These are phyloP conservation scores for Bostrychus sinensis DNA, from an alignment of 2,113 vertebrate genomes.

Conservation along the genomic window DNA sequence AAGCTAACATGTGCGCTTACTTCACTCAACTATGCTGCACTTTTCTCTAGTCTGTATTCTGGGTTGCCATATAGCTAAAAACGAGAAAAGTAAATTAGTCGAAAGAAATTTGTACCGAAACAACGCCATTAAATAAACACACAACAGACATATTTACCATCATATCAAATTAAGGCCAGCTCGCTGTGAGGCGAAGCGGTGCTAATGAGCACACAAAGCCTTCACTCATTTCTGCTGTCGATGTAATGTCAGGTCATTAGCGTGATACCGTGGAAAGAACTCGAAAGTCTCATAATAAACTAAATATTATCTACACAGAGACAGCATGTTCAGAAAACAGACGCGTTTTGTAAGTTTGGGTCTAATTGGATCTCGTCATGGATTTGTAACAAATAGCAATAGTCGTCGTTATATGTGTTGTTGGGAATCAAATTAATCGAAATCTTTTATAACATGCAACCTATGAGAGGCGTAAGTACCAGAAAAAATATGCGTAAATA, in stretches of 20 bases:
- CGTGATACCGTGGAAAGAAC: background rate
- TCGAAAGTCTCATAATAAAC: background rate
- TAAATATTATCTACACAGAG: background rate
- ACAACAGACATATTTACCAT: constrained; percentile 25
- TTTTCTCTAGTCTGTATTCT: too few species aligned
- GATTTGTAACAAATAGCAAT: too few species aligned
- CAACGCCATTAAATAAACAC: background rate
- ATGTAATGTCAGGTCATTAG: constrained; percentile 15
- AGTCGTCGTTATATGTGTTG: too few species aligned
- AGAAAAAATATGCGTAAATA: too few species aligned
- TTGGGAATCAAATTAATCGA: too few species aligned
- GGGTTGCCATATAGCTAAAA: too few species aligned
- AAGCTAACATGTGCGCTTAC: too few species aligned
- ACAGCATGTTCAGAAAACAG: background rate
- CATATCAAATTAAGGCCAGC: constrained; percentile 66
- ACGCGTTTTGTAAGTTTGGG: too few species aligned
- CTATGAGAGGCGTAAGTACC: too few species aligned
- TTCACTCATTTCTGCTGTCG: constrained; percentile 36
- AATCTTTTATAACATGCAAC: too few species aligned
- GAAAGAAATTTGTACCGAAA: background rate
- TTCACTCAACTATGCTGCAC: too few species aligned
- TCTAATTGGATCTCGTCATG: too few species aligned
- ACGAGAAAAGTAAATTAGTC: background rate
- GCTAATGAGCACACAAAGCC: constrained; percentile 34
- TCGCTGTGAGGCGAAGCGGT: constrained; percentile 58